Conservation (phyloP, 1,140 invertebrate species). For the Atopsyche davidsoni region DNA sequence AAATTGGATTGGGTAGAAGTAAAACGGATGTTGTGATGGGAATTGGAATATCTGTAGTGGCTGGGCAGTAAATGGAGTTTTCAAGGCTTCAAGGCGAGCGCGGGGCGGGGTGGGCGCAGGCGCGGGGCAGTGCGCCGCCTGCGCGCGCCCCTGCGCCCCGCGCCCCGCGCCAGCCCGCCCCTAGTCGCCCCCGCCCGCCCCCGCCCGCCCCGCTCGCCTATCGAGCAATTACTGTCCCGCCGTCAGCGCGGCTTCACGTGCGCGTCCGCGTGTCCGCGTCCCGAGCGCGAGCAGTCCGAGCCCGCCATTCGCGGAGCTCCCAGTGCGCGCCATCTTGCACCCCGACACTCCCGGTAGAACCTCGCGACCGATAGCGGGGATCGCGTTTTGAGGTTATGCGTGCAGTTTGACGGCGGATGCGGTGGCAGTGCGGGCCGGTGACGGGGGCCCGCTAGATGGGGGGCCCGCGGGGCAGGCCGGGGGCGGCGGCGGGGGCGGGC, state of each 20-base stretch:
- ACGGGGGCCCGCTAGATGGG: constrained; percentile 3
- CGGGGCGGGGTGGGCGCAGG: too few species aligned
- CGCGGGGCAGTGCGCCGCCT: constrained; percentile 1
- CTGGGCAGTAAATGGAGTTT: too few species aligned
- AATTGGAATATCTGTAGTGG: not conserved
- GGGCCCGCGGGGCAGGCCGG: constrained; percentile 5
- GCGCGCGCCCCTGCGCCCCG: not conserved
- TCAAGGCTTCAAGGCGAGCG: too few species aligned
- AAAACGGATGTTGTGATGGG: not conserved
- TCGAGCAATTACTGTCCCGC: not conserved
- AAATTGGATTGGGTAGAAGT: not conserved
- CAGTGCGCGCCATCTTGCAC: too few species aligned
- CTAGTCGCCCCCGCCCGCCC: not conserved
- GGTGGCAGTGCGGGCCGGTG: not conserved
- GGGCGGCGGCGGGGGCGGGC: constrained; percentile 11
- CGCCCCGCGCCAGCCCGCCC: not conserved
- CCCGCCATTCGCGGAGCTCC: too few species aligned
- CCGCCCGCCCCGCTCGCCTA: not conserved
- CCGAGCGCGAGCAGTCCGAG: too few species aligned
- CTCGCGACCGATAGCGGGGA: too few species aligned
- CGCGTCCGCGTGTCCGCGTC: too few species aligned
- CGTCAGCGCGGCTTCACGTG: not conserved
- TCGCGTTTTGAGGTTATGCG: constrained; percentile 9
- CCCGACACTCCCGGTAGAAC: too few species aligned
- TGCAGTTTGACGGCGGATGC: not conserved